phyloP scores from a whole-genome alignment of 2,888 invertebrate species.

The Noctua pronuba region DNA sequence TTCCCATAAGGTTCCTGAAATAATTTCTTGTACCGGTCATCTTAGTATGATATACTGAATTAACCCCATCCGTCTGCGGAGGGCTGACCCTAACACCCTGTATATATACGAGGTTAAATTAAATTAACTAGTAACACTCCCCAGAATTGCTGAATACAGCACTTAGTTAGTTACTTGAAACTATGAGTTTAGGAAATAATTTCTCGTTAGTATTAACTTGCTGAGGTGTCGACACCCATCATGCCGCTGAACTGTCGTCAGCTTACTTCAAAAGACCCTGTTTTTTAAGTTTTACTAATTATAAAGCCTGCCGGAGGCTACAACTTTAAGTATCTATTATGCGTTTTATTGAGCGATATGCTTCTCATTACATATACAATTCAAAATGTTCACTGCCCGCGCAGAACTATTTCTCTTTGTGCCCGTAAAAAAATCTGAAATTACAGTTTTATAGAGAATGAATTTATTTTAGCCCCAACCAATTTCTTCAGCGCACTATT shows the following conservation, averaged over 20 bases:
- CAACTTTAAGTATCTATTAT: constrained; percentile 10
- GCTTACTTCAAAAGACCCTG: neutral
- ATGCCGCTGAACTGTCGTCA: neutral
- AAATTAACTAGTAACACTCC: neutral
- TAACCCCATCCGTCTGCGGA: no score
- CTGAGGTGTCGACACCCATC: neutral
- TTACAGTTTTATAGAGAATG: neutral
- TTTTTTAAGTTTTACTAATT: neutral
- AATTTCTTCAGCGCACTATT: neutral
- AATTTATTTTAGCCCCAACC: neutral
- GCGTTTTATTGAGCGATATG: neutral
- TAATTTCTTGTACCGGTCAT: no score
- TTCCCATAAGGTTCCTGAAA: no score
- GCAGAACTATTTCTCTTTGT: neutral
- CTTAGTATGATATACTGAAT: no score
- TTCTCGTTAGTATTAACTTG: neutral
- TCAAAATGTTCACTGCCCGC: no score
- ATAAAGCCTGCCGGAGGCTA: neutral
- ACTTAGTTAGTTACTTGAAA: neutral
- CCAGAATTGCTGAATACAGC: neutral
- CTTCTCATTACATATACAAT: neutral
- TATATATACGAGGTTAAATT: neutral
- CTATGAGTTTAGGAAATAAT: neutral
- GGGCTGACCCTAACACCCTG: no score
- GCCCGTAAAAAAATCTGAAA: neutral